These are phyloP conservation scores for Tapirus terrestris DNA, from an alignment of 2,113 vertebrate genomes.

Conservation along the genomic window DNA sequence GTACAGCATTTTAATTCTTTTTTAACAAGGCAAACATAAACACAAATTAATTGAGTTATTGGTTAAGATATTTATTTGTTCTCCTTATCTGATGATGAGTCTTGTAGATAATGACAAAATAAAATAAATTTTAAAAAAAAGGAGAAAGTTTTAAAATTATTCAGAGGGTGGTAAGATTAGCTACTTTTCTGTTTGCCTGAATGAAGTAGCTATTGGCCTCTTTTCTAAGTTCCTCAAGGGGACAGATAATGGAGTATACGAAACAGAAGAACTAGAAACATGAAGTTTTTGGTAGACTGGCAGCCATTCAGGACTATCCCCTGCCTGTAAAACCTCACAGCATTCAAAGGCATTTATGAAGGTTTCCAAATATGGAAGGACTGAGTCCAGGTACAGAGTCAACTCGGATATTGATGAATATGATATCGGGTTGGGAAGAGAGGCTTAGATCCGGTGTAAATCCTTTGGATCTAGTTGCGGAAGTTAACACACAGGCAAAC, in stretches of 20 bases:
- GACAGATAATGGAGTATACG: not conserved
- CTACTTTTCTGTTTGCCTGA: not conserved
- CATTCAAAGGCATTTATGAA: not conserved
- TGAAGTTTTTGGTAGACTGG: not conserved
- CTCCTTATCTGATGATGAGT: not conserved
- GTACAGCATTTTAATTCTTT: not conserved
- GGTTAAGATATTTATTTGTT: not conserved
- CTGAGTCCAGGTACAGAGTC: not conserved
- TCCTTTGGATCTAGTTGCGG: not conserved
- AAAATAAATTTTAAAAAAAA: too few relatives aligned
- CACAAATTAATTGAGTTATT: not conserved
- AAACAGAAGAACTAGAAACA: not conserved
- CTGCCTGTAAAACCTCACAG: not conserved
- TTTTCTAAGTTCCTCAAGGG: not conserved
- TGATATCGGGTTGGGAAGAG: not conserved
- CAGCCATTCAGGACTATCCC: not conserved
- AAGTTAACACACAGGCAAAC: not conserved
- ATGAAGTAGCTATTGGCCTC: not conserved
- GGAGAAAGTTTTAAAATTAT: not conserved
- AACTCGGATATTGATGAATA: not conserved
- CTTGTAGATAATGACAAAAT: not conserved
- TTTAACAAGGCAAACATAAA: not conserved
- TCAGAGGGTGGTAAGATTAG: not conserved
- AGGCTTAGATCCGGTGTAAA: not conserved
- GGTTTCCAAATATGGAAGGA: not conserved